Conservation (phyloP, 2,797 vertebrate species). For the Ambastaia sidthimunki region DNA sequence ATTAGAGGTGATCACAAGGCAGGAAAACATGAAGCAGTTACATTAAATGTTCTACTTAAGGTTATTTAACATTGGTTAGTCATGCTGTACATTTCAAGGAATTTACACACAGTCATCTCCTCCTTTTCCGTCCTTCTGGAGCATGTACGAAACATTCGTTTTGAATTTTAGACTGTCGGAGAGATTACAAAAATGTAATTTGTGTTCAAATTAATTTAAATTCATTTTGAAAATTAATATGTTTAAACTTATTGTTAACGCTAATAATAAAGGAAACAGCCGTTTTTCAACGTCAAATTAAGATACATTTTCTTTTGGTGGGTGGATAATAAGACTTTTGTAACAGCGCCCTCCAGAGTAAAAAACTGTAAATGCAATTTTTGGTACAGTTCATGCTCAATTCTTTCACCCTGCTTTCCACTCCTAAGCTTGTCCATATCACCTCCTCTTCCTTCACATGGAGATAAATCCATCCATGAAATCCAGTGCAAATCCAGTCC, state of each 20-base stretch:
- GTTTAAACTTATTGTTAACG: not conserved
- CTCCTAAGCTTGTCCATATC: conserved; percentile 38
- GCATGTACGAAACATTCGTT: conserved; percentile 41
- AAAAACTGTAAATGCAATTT: conserved; percentile 39
- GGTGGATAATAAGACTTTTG: conserved; percentile 33
- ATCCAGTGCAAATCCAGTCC: conserved; percentile 50
- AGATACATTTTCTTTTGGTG: not conserved
- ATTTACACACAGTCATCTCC: conserved; percentile 3
- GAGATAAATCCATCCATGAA: conserved; percentile 32
- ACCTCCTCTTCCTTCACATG: conserved; percentile 38
- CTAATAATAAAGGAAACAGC: conserved; percentile 16
- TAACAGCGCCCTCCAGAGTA: conserved; percentile 53
- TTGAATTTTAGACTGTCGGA: conserved; percentile 10
- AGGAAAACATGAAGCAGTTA: conserved; percentile 48
- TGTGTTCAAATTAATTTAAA: not conserved
- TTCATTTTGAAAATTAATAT: conserved; percentile 6
- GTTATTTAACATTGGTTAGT: conserved; percentile 45
- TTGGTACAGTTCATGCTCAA: conserved; percentile 21
- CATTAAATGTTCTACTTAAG: conserved; percentile 25
- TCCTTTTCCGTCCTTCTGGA: not conserved
- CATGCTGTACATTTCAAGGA: conserved; percentile 42
- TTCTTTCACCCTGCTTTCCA: not conserved
- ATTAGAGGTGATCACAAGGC: conserved; percentile 46
- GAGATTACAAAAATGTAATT: conserved; percentile 26
- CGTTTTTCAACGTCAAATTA: not conserved